Evolutionary conservation across 2,797 vertebrate genomes (phyloP).

Genomic region (Phrynocephalus forsythii): DNA sequence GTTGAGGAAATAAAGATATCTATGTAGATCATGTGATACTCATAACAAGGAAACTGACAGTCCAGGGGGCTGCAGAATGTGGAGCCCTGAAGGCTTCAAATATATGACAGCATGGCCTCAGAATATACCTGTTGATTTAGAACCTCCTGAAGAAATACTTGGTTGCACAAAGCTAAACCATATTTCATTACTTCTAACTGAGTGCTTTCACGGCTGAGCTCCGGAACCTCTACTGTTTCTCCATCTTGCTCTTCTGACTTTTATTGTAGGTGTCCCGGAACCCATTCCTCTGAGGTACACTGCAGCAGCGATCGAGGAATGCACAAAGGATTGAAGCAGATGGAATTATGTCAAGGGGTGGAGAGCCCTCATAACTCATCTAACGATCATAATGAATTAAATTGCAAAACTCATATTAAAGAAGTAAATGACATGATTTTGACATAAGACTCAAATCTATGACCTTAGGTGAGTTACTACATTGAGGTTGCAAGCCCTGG

Average conservation of each 20-base stretch:
- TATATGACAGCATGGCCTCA: not conserved
- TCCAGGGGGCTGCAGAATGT: not conserved
- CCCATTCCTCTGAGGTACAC: not conserved
- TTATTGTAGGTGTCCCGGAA: not conserved
- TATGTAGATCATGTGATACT: not conserved
- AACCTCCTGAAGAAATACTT: not conserved
- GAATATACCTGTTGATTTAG: not conserved
- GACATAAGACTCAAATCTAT: slow-evolving; percentile 14
- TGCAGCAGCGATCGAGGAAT: not conserved
- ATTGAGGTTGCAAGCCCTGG: slow-evolving; percentile 35
- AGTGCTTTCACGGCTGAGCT: not conserved
- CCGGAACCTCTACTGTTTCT: not conserved
- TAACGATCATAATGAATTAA: not conserved
- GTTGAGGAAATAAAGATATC: not conserved
- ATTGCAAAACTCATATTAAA: not conserved
- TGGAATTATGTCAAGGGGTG: not conserved
- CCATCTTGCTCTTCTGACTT: not conserved
- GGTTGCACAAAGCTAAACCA: not conserved
- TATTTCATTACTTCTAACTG: not conserved
- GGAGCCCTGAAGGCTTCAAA: not conserved
- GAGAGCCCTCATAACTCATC: not conserved
- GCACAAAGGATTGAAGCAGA: not conserved
- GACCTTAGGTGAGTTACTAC: slow-evolving; percentile 33
- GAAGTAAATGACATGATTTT: slow-evolving; percentile 4
- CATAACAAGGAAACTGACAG: not conserved